Evolutionary conservation across 2,888 invertebrate genomes (phyloP), one percentile per base, ranked within the genome.

Genomic region (Selenia dentaria): DNA sequence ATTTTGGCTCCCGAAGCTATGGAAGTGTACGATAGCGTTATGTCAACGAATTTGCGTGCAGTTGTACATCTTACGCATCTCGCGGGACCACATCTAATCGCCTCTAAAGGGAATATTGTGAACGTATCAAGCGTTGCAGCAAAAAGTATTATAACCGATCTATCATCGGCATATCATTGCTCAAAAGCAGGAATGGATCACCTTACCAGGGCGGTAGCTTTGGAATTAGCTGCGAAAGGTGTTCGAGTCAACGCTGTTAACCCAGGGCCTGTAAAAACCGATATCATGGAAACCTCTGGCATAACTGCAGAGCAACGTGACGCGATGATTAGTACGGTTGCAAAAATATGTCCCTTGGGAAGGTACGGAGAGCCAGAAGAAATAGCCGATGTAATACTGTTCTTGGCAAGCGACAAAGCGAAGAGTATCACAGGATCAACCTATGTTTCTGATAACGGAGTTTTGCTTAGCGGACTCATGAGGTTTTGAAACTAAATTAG

Each of bases 171-270:
- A 1, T 95, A 95, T 69, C 84, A 85, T 48, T 93, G 95, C 91
- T 93, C 94, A 24, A 96, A 95, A 78, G 84, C 94, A 13, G 94
- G 94, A 3, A 63, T 95, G 9, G 95, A 96, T 76, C 95, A 95
- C 64, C 91, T 96, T 53, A 95, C 95, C 1, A 83, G 92, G 57
- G 93, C 94, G 66, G 75, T 92, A n/a, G 95, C 95, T n/a, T 73
- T 95, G 37, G 95, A 92, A 62, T 70, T 93, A 18, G 92, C 91
- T 51, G 54, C 70, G 0, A 85, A 90, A 60, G 79, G 59, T 13
- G 92, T 94, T 1, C 77, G 94, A 25, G 94, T 94, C 0, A 95
- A 95, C 70, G 84, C 92, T 41, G 93, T 94, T 0, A 94, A 93
- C 65, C 95, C 95, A 28, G 95, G 95, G 14, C 94, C 94, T 0